Conservation (phyloP, 2,888 invertebrate species). For the Allacma fusca region DNA sequence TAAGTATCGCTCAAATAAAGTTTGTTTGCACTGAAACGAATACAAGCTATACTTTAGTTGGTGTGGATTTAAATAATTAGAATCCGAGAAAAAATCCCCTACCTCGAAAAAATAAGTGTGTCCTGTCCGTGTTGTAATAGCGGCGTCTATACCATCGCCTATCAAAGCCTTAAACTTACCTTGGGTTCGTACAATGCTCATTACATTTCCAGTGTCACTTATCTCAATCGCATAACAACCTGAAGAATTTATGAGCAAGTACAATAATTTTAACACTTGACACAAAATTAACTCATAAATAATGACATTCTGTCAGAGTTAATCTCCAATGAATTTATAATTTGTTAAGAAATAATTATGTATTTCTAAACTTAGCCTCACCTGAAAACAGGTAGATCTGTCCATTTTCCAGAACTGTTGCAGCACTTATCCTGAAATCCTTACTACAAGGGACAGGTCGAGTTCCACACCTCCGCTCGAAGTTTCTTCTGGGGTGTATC, state of each 20-base stretch:
- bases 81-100: no score
- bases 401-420: neutral
- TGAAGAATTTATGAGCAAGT: neutral
- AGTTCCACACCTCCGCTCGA: neutral
- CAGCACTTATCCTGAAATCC: conserved; percentile 1
- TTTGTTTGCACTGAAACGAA: no score
- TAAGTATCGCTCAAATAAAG: no score
- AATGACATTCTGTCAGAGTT: no score
- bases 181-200: neutral
- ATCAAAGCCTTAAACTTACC: neutral
- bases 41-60: no score
- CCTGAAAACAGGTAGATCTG: conserved; percentile 10
- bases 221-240: conserved; percentile 1
- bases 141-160: neutral
- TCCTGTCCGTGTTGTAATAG: conserved; percentile 1
- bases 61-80: no score
- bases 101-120: conserved; percentile 25
- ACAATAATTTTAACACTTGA: no score
- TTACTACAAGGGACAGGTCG: neutral
- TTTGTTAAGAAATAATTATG: no score
- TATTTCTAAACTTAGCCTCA: neutral
- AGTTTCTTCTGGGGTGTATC: neutral
- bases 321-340: no score
- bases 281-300: no score
- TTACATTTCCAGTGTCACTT: neutral